Evolutionary conservation across 1,140 invertebrate species (phyloP), one percentile per base, ranked within the genome.

Genomic region (Drosophila dunni): DNA sequence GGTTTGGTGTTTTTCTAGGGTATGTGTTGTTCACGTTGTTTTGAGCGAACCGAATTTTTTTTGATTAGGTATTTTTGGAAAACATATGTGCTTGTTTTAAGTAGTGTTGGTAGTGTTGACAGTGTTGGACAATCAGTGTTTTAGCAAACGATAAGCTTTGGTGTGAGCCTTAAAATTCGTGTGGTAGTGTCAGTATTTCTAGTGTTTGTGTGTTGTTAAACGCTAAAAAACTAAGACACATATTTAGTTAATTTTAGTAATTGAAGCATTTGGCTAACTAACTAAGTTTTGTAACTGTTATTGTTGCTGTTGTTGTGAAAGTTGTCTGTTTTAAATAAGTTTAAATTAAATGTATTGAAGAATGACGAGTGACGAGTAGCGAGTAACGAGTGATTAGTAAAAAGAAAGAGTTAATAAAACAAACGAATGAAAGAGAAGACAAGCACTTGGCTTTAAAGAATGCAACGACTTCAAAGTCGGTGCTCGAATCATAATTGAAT

Each of bases 171-270:
- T 33, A 53, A 54, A 51, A n/a, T 45, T 44, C 45, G 20, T 29
- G 46, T 42, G 6, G 2, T 6, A 13, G 40, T 42, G 3, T 20
- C 11, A 36, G 34, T 66, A 57, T 57, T 3, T 40, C 15, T 53
- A 42, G 62, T 68, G 20, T 45, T 46, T 38, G 20, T 69, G 82
- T 86, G 72, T 79, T 83, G 50, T 62, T 71, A 68, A 88, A 88
- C 69, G 62, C 84, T 83, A 89, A 80, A 57, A 88, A 86, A 77
- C 84, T 88, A 88, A 79, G 50, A 88, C 81, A 88, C 83, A 88
- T 77, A 88, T 86, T 88, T 78, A 89, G 45, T 82, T 81, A 75
- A 84, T 78, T 86, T 67, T 73, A 75, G 75, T 77, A 82, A 85
- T 86, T 82, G 79, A 83, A 84, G 81, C 81, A 80, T 84, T 73